Conservation (phyloP, 1,140 invertebrate species). For the Bombus breviceps region DNA sequence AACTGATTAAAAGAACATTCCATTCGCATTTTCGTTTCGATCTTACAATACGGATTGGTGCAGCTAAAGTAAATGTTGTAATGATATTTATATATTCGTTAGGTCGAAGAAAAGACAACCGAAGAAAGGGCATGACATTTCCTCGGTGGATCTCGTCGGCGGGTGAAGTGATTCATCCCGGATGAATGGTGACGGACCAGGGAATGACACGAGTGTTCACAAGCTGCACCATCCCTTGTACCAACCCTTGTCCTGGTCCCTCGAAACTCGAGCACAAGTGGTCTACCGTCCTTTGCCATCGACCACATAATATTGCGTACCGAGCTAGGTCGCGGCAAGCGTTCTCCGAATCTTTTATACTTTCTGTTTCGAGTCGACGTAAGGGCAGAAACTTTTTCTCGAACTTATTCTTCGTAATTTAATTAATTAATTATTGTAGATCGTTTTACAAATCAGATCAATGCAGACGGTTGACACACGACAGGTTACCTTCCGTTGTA, state of each 20-base stretch:
- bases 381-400: background rate
- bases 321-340: conserved; percentile 49
- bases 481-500: background rate
- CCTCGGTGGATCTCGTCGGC: conserved; percentile 20
- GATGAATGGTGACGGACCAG: conserved; percentile 71
- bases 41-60: rapidly evolving
- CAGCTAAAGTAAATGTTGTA: rapidly evolving
- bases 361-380: background rate
- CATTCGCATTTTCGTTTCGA: background rate
- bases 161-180: conserved; percentile 63
- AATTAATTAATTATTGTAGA: background rate
- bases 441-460: background rate
- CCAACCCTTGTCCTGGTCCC: conserved; percentile 56
- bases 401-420: background rate
- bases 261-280: conserved; percentile 61
- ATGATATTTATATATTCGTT: background rate
- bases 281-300: conserved; percentile 37
- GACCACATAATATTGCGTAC: background rate
- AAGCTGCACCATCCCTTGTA: conserved; percentile 73
- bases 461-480: rapidly evolving
- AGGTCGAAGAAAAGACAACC: background rate
- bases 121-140: conserved; percentile 41
- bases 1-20: too few species aligned
- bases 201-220: conserved; percentile 80
- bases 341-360: conserved; percentile 38